phyloP scores from a whole-genome alignment of 2,888 invertebrate genomes.

The Synergus gifuensis region DNA sequence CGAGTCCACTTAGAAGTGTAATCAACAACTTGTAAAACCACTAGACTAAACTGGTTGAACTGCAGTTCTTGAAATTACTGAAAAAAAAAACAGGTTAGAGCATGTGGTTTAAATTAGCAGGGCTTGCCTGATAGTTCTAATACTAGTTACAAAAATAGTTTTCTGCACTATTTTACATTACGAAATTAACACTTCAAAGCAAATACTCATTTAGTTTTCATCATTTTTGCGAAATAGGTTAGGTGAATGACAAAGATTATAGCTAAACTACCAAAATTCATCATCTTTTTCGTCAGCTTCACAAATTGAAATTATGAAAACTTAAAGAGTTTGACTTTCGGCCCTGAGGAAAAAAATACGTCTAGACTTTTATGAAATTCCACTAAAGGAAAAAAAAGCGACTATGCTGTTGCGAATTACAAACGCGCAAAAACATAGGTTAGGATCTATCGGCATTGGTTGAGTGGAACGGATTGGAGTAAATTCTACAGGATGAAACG shows the following conservation, averaged over 20 bases:
- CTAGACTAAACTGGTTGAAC: constrained; percentile 13
- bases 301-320: not conserved
- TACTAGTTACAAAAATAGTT: constrained; percentile 1
- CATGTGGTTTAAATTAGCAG: not conserved
- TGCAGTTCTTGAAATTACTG: constrained; percentile 28
- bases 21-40: not conserved
- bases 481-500: constrained; percentile 3
- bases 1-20: not conserved
- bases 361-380: constrained; percentile 1
- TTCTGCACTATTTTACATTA: not conserved
- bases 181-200: not conserved
- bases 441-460: constrained; percentile 3
- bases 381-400: not conserved
- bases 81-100: constrained; percentile 9
- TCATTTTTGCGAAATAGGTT: not conserved
- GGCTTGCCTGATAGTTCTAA: constrained; percentile 8
- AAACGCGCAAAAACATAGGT: constrained; percentile 34
- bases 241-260: not conserved
- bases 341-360: constrained; percentile 18
- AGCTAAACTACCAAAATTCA: not conserved
- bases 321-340: not conserved
- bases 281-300: not conserved
- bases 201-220: not conserved
- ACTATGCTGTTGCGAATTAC: not conserved
- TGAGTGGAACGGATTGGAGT: not conserved